These are phyloP conservation scores for Neomicropteryx cornuta DNA, from an alignment of 1,140 invertebrate species.

Conservation along the genomic window DNA sequence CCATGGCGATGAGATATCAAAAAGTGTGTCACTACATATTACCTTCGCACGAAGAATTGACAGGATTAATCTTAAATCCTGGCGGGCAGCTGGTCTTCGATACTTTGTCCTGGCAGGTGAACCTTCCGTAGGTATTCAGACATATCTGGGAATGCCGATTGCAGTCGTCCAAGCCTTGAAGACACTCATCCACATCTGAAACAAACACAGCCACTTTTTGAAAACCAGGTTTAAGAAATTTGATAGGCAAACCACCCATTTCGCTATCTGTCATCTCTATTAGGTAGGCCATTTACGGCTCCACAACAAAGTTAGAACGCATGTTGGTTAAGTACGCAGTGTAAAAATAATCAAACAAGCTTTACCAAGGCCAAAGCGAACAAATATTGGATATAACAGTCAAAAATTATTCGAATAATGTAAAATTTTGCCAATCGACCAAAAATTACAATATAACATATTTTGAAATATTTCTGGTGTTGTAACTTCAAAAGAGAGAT, in stretches of 20 bases:
- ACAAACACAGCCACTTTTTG: slow-evolving; percentile 7
- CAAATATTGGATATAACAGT: no score
- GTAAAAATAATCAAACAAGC: no score
- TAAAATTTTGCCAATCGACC: no score
- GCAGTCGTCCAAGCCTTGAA: slow-evolving; percentile 46
- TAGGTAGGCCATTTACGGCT: no score
- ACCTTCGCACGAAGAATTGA: slow-evolving; percentile 47
- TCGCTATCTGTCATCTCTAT: no score
- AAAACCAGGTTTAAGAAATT: slow-evolving; percentile 1
- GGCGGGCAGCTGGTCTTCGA: slow-evolving; percentile 48
- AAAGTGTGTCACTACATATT: slow-evolving; percentile 3
- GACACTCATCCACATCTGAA: slow-evolving; percentile 63
- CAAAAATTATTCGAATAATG: no score
- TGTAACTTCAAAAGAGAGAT: no score
- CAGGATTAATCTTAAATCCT: slow-evolving; percentile 51
- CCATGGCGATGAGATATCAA: background rate
- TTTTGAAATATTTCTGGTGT: no score
- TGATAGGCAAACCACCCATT: background rate
- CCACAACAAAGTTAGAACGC: no score
- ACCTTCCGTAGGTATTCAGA: slow-evolving; percentile 57
- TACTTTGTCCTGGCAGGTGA: slow-evolving; percentile 48
- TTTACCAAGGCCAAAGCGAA: no score
- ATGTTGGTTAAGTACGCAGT: no score
- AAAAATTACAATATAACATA: no score
- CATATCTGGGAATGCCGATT: slow-evolving; percentile 50